Percentiles rank a stretch among this genome's conserved stretches.
Evolutionary conservation across 2,113 vertebrate species (phyloP).

Genomic region (Trinectes maculatus): DNA sequence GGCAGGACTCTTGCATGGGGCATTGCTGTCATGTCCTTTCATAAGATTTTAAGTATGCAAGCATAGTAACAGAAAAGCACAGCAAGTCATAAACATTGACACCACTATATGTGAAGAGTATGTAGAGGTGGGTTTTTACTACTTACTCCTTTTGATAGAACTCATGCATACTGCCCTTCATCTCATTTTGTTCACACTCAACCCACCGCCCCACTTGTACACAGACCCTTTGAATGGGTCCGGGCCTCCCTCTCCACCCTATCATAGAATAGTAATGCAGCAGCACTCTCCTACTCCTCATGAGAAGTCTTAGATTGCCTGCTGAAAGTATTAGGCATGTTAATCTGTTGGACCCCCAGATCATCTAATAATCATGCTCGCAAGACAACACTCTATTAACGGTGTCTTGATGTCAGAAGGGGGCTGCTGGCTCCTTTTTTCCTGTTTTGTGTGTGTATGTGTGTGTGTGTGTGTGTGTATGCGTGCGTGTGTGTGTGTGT

Average conservation of each 20-base stretch:
- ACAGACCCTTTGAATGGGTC: constrained; percentile 46
- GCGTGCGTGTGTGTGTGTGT: constrained; percentile 29
- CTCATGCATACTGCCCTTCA: background rate
- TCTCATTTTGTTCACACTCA: constrained; percentile 37
- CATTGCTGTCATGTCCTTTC: constrained; percentile 47
- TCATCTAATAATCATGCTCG: constrained; percentile 79
- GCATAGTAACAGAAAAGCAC: constrained; percentile 27
- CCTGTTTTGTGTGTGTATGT: constrained; percentile 19
- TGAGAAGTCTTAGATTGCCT: constrained; percentile 76
- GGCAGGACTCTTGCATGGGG: constrained; percentile 23
- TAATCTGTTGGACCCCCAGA: constrained; percentile 85
- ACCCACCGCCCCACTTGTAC: constrained; percentile 45
- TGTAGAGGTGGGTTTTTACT: background rate
- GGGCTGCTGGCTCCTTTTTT: constrained; percentile 21
- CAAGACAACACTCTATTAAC: constrained; percentile 81
- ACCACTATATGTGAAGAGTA: constrained; percentile 4
- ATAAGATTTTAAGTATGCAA: constrained; percentile 13
- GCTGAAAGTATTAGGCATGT: constrained; percentile 81
- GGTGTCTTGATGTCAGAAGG: constrained; percentile 70
- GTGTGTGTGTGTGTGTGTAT: constrained; percentile 15
- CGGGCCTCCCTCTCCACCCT: background rate
- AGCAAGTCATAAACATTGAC: constrained; percentile 34
- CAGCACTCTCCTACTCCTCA: constrained; percentile 69
- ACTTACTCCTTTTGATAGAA: background rate
- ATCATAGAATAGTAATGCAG: constrained; percentile 72